Conservation (phyloP, 2,888 invertebrate species). For the Galerucella pusilla region DNA sequence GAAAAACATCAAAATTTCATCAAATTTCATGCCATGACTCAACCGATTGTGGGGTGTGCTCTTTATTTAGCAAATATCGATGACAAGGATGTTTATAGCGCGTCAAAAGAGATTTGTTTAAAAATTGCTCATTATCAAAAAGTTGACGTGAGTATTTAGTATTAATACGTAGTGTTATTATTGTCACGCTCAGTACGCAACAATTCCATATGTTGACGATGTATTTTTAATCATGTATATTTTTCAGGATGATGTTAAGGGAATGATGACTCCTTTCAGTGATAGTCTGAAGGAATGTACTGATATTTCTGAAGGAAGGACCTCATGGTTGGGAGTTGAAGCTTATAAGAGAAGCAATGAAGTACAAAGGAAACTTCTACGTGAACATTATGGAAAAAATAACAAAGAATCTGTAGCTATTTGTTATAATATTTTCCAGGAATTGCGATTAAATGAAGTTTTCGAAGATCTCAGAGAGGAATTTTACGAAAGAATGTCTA, state of each 20-base stretch:
- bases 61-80: constrained; percentile 21
- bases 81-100: not conserved
- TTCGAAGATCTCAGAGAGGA: not conserved
- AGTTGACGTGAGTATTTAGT: constrained; percentile 12
- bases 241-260: constrained; percentile 7
- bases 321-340: constrained; percentile 8
- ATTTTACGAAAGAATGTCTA: not conserved
- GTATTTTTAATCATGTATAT: not conserved
- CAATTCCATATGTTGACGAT: not conserved
- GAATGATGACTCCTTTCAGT: not conserved
- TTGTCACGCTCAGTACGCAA: too few relatives aligned
- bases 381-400: not conserved
- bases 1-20: constrained; percentile 5
- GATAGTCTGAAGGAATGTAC: constrained; percentile 6
- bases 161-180: not conserved
- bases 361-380: constrained; percentile 1
- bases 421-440: not conserved
- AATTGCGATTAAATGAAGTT: not conserved
- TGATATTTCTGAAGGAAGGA: constrained; percentile 10
- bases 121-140: constrained; percentile 9
- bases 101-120: not conserved
- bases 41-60: not conserved
- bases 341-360: constrained; percentile 11
- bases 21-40: not conserved
- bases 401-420: not conserved